phyloP scores from a whole-genome alignment of 1,140 invertebrate species.

The Ceratitis capitata region DNA sequence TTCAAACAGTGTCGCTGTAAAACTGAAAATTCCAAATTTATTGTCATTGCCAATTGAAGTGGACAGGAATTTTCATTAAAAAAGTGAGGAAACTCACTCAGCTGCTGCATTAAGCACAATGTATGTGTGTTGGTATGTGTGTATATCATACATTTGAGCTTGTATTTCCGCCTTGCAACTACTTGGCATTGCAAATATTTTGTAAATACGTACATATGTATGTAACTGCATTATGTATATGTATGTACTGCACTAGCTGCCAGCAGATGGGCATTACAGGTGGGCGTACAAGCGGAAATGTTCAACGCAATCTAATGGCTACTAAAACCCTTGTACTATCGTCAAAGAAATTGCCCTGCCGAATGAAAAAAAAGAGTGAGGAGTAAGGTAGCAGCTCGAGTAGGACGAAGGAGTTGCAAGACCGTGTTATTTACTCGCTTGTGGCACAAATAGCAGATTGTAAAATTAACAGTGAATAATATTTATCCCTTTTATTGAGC shows the following conservation, averaged over 20 bases:
- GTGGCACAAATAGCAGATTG: not conserved
- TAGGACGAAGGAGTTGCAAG: not conserved
- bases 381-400: not conserved
- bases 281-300: conserved; percentile 2
- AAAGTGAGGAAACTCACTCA: not conserved
- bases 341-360: not conserved
- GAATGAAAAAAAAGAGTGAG: not conserved
- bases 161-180: not conserved
- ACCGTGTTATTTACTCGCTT: not conserved
- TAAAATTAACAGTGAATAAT: not conserved
- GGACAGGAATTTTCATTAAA: conserved; percentile 17
- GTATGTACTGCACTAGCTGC: not conserved
- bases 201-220: not conserved
- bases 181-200: not conserved
- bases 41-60: not conserved
- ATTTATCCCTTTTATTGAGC: conserved; percentile 15
- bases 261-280: not conserved
- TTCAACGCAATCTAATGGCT: not conserved
- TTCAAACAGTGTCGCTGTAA: not conserved
- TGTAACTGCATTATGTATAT: not conserved
- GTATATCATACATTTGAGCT: not conserved
- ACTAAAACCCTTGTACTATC: not conserved
- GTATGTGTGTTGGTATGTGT: not conserved
- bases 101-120: not conserved
- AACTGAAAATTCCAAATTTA: conserved; percentile 5